phyloP scores from a whole-genome alignment of 2,113 vertebrate species.

The Nibea coibor region DNA sequence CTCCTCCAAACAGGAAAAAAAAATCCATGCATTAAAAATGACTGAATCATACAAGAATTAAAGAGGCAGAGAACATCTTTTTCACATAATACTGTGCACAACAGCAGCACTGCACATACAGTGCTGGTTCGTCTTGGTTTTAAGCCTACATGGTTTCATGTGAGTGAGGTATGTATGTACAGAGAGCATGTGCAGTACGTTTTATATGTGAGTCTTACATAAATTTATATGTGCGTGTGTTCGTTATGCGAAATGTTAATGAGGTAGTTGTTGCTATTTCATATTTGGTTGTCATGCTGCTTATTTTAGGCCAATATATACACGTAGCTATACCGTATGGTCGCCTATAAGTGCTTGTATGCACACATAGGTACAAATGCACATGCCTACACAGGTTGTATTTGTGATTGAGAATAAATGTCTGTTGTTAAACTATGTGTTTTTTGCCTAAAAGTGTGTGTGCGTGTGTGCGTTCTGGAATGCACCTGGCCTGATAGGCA shows the following conservation, averaged over 20 bases:
- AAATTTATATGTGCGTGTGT: neutral
- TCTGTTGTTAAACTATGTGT: constrained; percentile 25
- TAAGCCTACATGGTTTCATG: constrained; percentile 31
- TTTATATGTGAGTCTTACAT: neutral
- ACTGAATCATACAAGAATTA: constrained; percentile 77
- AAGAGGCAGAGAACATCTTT: constrained; percentile 64
- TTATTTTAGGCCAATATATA: neutral
- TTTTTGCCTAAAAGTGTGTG: constrained; percentile 34
- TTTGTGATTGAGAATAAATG: constrained; percentile 30
- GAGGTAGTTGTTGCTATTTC: neutral
- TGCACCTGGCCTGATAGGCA: constrained; percentile 84
- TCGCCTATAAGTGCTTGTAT: constrained; percentile 8
- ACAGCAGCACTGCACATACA: constrained; percentile 40
- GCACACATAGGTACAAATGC: constrained; percentile 5
- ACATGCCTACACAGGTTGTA: constrained; percentile 14
- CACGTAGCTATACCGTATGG: constrained; percentile 2
- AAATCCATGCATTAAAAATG: constrained; percentile 80
- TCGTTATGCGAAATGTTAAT: constrained; percentile 1
- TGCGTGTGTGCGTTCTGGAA: constrained; percentile 69
- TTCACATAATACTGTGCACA: constrained; percentile 11
- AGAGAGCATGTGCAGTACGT: constrained; percentile 14
- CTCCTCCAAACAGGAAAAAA: constrained; percentile 68
- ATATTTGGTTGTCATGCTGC: constrained; percentile 9
- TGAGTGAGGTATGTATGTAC: constrained; percentile 11
- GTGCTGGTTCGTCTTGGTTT: constrained; percentile 47